Evolutionary conservation across 2,888 invertebrate genomes (phyloP), one percentile per base, ranked within the genome.

Genomic region (Cotesia congregata): DNA sequence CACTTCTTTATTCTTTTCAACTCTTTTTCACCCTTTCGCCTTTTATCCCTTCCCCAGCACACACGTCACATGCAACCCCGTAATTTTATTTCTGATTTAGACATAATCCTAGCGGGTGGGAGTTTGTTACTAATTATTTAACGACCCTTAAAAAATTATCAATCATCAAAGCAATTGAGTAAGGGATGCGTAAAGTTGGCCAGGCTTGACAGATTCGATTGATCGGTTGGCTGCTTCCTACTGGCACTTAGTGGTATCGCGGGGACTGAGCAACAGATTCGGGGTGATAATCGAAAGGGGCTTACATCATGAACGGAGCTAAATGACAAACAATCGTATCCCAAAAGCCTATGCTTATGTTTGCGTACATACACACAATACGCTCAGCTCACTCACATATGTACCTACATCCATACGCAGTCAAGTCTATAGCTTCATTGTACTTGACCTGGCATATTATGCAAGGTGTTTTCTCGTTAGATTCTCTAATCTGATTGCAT

Each of bases 141-240:
- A 41, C 50, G 50, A 30, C 72, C 67, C 73, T 67, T 67, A 59
- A 73, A 73, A 73, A 50, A 50, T 65, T 50, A 73, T 73, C 65
- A 73, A 67, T 76, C 62, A 68, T 61, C 62, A 59, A 62, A 15
- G 17, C 12, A 15, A 40, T 20, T 39, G 7, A 68, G 73, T n/a
- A 59, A 70, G 65, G 5, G 59, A 67, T 50, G 67, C 30, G 67
- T 30, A 39, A 39, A 64, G 62, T 72, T 68, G 67, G 61, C 30
- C 62, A 30, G 40, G 68, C 68, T 61, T 72, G 41, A 68, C 76
- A 41, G 84, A 73, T 65, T 67, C 73, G 67, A 73, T 73, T 73
- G 73, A 73, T 73, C 67, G 73, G 70, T 50, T 59, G 50, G 59
- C n/a, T 67, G 73, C 59, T 20, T 64, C 59, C 40, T 67, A 30